Evolutionary conservation across 2,113 vertebrate species (phyloP), one percentile per base, ranked within the genome.

Genomic region (Acrocephalus kingi): DNA sequence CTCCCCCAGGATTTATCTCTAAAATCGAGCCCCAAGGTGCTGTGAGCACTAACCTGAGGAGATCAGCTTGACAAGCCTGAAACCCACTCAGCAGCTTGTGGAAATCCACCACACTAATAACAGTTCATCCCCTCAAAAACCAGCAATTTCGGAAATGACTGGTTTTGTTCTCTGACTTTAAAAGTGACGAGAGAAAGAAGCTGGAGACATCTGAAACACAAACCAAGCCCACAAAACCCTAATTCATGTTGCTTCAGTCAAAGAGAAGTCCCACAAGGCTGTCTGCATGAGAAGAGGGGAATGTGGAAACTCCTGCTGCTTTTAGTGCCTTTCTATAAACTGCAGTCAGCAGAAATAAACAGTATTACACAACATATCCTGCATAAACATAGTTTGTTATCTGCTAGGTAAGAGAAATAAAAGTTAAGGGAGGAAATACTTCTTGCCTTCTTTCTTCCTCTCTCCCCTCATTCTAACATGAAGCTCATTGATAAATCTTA

Each of bases 401-500:
- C 82, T 95, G 63, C 84, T 54, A 54, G 58, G 63, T 89, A 93
- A 93, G 81, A 89, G 91, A 93, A 91, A 96, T 28, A 74, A 59
- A 91, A 91, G 55, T 86, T 87, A 24, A 54, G 62, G 43, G 16
- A 72, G 66, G 9, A 84, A 94, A 69, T 1, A 18, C 17, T 87
- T 81, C 31, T 75, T 24, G 41, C 39, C 49, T 54, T 80, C 71
- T 89, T 22, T 56, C 24, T 51, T 68, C 20, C 20, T 35, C n/a
- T 79, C 51, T 59, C 22, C 15, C 10, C 9, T 83, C 9, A 22
- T 37, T 18, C 45, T 33, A 37, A 10, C 22, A 55, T 7, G 18
- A 90, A 90, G 37, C 8, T 73, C 25, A 46, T 80, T 5, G 7
- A 59, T 27, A 76, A 78, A 56, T 69, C 48, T 45, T 18, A 76